phyloP scores from a whole-genome alignment of 2,113 vertebrate genomes.

The Pontoporia blainvillei region DNA sequence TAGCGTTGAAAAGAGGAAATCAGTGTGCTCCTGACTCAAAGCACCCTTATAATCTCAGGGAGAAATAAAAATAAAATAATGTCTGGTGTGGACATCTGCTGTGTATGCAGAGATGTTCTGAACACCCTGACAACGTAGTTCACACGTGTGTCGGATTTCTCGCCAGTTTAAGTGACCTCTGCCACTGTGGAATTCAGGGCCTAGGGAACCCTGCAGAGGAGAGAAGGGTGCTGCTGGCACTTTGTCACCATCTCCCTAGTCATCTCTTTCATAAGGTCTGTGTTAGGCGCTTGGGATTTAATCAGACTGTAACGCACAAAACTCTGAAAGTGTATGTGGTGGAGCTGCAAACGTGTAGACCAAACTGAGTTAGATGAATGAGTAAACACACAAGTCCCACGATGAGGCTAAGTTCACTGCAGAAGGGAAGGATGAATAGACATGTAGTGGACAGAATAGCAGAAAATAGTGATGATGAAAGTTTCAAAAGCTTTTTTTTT shows the following conservation, averaged over 20 bases:
- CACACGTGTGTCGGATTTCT: accelerated
- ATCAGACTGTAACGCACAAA: neutral
- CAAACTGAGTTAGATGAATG: accelerated
- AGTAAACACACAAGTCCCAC: accelerated
- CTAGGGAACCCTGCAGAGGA: neutral
- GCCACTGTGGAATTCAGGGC: accelerated
- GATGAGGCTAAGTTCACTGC: neutral
- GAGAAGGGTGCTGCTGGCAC: too few species aligned
- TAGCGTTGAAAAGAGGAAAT: neutral
- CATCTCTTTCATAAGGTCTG: neutral
- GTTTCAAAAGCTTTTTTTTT: too few species aligned
- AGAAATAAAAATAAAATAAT: too few species aligned
- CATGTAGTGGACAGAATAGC: accelerated
- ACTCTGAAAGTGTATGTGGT: neutral
- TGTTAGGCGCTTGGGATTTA: neutral
- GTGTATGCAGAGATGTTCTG: neutral
- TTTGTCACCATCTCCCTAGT: neutral
- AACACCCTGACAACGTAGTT: accelerated
- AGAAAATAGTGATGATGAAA: accelerated
- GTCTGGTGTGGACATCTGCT: too few species aligned
- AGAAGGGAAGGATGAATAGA: accelerated
- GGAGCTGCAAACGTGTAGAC: neutral
- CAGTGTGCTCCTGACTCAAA: too few species aligned
- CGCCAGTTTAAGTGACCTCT: neutral
- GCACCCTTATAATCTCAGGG: neutral